Base-by-base conservation (phyloP, 2,113 vertebrate genomes). In the Spheniscus mendiculus region DNA sequence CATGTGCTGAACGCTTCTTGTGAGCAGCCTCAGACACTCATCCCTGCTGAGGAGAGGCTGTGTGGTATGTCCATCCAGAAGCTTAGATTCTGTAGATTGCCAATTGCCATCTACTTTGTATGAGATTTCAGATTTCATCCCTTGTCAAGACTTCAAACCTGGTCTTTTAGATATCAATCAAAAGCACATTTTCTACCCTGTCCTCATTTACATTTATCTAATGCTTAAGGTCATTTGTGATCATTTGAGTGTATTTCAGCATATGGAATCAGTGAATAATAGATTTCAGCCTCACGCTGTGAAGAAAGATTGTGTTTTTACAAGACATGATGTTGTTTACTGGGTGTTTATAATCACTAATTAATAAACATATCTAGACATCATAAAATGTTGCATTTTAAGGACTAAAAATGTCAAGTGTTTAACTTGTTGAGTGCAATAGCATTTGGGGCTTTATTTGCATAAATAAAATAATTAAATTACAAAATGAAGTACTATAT, bases 281-380 rank as follows among this genome's bases (percentile, higher is more conserved):
- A 98, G 98, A 98, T 98, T 99, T 97, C 91, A 98, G 98, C 98
- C 96, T 98, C 99, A 98, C 8, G 98, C 99, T 98, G 99, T 96
- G 99, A 98, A 98, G 98, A 87, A 98, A 99, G 99, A 99, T 99
- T 99, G 99, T 99, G 98, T 99, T 99, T 99, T 98, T 99, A 98
- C 98, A 96, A 98, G 98, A 98, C 99, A 98, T 98, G 99, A 99
- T 99, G 99, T 99, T 99, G 99, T 99, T 99, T 99, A 99, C 99
- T 98, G 99, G 98, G 99, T 99, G 99, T 99, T 99, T 99, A 99
- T 99, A 99, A 99, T 99, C 99, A 98, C 99, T 99, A 99, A 99
- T 99, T 99, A 99, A 99, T 99, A 99, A 99, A 99, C 98, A 98
- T 98, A 98, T 98, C 98, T 98, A 98, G 98, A 97, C 97, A 67